Evolutionary conservation across 2,888 invertebrate genomes (phyloP).

Genomic region (Tetropium fuscum): DNA sequence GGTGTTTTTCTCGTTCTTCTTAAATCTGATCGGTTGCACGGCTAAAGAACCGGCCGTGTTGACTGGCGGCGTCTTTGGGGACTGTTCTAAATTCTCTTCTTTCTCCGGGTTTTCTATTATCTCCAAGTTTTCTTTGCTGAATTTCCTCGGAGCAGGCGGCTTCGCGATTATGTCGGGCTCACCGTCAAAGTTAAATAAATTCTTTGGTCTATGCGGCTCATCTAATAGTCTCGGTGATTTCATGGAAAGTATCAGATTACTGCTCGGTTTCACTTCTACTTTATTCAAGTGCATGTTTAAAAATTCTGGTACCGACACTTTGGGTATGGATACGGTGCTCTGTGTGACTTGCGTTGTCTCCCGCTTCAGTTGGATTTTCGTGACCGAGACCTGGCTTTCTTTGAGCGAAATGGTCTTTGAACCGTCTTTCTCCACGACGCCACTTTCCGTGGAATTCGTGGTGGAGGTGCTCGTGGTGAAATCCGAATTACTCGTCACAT

Average conservation of each 20-base stretch:
- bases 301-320: slow-evolving; percentile 74
- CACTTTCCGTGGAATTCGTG: slow-evolving; percentile 30
- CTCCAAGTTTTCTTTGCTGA: slow-evolving; percentile 60
- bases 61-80: slow-evolving; percentile 38
- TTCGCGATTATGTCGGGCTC: slow-evolving; percentile 37
- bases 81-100: slow-evolving; percentile 27
- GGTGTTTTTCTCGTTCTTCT: slow-evolving; percentile 50
- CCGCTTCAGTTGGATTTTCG: slow-evolving; percentile 71
- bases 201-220: slow-evolving; percentile 52
- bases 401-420: slow-evolving; percentile 49
- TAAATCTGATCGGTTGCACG: slow-evolving; percentile 41
- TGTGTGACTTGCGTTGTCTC: slow-evolving; percentile 66
- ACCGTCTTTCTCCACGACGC: slow-evolving; percentile 43
- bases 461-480: slow-evolving; percentile 25
- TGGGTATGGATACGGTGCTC: slow-evolving; percentile 43
- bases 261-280: slow-evolving; percentile 73
- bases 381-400: slow-evolving; percentile 67
- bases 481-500: slow-evolving; percentile 49
- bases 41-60: slow-evolving; percentile 20
- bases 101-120: slow-evolving; percentile 62
- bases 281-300: slow-evolving; percentile 78
- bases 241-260: slow-evolving; percentile 75
- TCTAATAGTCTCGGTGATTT: slow-evolving; percentile 63
- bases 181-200: slow-evolving; percentile 47
- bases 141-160: slow-evolving; percentile 49